phyloP scores from a whole-genome alignment of 2,113 vertebrate species.

The Tretioscincus oriximinensis region DNA sequence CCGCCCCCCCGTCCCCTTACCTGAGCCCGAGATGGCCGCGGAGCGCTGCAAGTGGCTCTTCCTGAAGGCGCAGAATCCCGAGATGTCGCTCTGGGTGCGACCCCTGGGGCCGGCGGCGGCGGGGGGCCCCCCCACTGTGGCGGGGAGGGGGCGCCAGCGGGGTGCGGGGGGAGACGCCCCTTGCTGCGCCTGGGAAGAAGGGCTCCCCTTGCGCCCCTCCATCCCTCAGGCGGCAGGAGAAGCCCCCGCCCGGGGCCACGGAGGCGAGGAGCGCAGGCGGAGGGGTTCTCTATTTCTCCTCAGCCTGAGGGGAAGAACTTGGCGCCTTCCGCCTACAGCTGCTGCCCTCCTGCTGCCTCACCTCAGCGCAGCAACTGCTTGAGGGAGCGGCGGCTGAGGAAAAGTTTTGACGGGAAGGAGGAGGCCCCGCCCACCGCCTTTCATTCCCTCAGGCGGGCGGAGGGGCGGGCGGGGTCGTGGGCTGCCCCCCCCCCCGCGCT shows the following conservation, averaged over 20 bases:
- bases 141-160: conserved; percentile 37
- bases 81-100: conserved; percentile 77
- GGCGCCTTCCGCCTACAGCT: not conserved
- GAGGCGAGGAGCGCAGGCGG: too few species aligned
- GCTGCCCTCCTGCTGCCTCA: not conserved
- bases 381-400: conserved; percentile 51
- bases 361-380: not conserved
- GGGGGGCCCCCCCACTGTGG: too few species aligned
- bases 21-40: conserved; percentile 74
- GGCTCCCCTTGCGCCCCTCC: conserved; percentile 15
- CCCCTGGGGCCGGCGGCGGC: conserved; percentile 67
- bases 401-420: conserved; percentile 77
- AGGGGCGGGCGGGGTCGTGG: too few species aligned
- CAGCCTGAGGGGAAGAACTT: not conserved
- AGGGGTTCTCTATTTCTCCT: too few species aligned
- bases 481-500: too few species aligned
- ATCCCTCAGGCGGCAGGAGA: not conserved
- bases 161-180: not conserved
- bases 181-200: conserved; percentile 6
- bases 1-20: conserved; percentile 54
- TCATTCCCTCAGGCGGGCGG: conserved; percentile 26
- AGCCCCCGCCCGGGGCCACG: not conserved
- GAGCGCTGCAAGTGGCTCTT: conserved; percentile 66
- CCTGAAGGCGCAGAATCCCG: conserved; percentile 60
- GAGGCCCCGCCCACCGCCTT: conserved; percentile 68